Evolutionary conservation across 2,113 vertebrate species (phyloP).

Genomic region (Cavia aperea): DNA sequence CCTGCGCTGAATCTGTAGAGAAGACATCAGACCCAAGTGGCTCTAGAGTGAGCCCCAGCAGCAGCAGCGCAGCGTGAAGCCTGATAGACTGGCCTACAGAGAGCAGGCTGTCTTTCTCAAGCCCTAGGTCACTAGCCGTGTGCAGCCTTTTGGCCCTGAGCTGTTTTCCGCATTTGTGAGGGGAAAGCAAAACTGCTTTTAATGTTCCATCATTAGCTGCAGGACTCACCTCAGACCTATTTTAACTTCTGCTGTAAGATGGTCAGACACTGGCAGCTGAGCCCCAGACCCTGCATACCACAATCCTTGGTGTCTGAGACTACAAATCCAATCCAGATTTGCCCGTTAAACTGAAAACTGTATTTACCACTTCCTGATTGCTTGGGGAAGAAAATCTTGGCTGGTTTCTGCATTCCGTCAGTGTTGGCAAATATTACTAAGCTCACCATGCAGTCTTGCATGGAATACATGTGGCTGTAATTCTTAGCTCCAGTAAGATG

Average conservation of each 20-base stretch:
- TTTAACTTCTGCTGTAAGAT: background rate
- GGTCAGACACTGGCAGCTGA: background rate
- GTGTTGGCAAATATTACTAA: background rate
- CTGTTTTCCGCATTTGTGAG: background rate
- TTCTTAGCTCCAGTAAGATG: background rate
- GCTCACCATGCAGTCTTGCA: background rate
- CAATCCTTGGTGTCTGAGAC: background rate
- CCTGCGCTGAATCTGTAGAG: background rate
- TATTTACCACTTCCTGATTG: slow-evolving; percentile 35
- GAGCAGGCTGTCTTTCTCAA: accelerated
- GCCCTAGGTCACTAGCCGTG: background rate
- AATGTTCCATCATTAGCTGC: background rate
- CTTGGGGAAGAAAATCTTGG: slow-evolving; percentile 24
- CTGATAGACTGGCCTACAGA: background rate
- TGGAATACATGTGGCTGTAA: background rate
- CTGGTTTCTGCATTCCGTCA: background rate
- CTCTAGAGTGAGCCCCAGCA: background rate
- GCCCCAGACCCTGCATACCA: background rate
- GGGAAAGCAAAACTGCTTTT: background rate
- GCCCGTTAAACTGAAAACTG: background rate
- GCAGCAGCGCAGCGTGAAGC: background rate
- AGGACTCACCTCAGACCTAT: background rate
- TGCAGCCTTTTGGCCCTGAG: background rate
- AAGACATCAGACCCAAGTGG: accelerated
- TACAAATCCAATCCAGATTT: background rate